phyloP scores from a whole-genome alignment of 2,797 vertebrate genomes.

The Sebastes steindachneri region DNA sequence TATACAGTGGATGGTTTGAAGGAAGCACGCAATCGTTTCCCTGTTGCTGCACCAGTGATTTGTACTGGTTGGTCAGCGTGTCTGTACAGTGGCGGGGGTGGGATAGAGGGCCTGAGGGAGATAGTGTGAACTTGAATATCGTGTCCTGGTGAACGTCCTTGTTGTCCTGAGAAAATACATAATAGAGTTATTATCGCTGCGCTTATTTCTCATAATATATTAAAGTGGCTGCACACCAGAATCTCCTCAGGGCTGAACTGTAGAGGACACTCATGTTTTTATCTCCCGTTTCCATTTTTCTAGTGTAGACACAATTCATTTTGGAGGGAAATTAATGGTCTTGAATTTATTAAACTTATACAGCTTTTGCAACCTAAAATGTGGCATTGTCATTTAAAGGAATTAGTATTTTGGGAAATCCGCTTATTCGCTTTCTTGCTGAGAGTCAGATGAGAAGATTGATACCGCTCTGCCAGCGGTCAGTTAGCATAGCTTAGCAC shows the following conservation, averaged over 20 bases:
- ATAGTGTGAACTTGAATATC: background rate
- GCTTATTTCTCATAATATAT: background rate
- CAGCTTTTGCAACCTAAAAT: background rate
- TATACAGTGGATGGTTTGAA: background rate
- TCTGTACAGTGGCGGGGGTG: background rate
- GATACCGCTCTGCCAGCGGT: background rate
- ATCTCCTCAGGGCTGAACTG: background rate
- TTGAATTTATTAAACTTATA: background rate
- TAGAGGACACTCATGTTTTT: background rate
- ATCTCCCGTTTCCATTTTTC: background rate
- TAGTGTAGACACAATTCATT: background rate
- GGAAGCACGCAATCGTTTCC: conserved; percentile 8
- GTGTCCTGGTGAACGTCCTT: background rate
- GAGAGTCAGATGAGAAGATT: background rate
- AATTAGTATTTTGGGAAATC: background rate
- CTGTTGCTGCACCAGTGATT: conserved; percentile 21
- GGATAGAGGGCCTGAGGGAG: background rate
- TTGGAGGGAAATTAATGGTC: background rate
- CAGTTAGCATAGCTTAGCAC: background rate
- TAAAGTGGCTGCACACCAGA: background rate
- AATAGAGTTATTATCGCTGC: background rate
- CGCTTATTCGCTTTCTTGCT: background rate
- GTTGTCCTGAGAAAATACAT: background rate
- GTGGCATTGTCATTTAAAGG: background rate
- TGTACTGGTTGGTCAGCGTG: conserved; percentile 11